Evolutionary conservation across 2,888 invertebrate species (phyloP), one percentile per base, ranked within the genome.

Genomic region (Apodemia zela): DNA sequence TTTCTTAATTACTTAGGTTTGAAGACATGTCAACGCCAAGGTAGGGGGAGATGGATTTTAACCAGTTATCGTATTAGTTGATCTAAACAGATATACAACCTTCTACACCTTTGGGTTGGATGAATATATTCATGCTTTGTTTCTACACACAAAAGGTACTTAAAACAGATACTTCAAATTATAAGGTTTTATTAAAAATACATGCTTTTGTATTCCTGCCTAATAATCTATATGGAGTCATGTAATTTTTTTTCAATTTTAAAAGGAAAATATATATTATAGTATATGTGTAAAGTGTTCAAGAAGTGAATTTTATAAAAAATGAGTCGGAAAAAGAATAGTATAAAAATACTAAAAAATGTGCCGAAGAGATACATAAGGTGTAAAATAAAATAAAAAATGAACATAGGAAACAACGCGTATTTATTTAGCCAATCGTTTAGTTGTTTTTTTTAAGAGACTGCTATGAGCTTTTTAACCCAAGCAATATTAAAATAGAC

Each of bases 51-150:
- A 71, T 70, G 71, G 70, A 71, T 76, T 72, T 57, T 57, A 29
- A 73, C 68, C 75, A 77, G 79, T 57, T 57, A 73, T 61, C 65
- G 69, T 71, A 78, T 84, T 83, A 83, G 80, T 82, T 66, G 17
- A 35, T 72, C 75, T 79, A 79, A 75, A 72, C 69, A 73, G 71
- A 75, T 68, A 68, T 68, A 62, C 64, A 69, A 69, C 68, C 73
- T 70, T 74, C 82, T 89, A 90, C 90, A 90, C 90, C 90, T 90
- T 90, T 90, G 90, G 89, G 90, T 85, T 68, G 67, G 45, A 35
- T 15, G 45, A 45, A 47, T 13, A 35, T 51, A 61, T 25, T 18
- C 47, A 47, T 47, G 59, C 25, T 51, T 17, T 15, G 35, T 18
- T 15, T 38, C 21, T 38, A 18, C 35, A 45, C 10, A n/a, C 15